A percentile compares a stretch with the other conserved stretches of the same genome.
phyloP scores from a whole-genome alignment of 2,113 vertebrate species.

The Macaca fascicularis region DNA sequence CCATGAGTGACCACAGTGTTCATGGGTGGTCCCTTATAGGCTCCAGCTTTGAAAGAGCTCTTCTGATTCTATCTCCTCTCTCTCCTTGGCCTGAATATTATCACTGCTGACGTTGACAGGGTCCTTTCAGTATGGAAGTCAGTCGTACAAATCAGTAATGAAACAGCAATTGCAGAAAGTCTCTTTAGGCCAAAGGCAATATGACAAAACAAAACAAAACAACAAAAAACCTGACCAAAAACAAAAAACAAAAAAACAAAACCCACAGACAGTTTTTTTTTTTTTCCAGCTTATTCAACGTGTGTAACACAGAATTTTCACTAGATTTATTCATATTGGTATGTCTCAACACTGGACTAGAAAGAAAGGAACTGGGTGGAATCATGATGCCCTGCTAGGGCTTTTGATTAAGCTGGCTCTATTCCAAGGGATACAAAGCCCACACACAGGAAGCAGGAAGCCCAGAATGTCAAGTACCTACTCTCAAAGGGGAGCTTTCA shows the following conservation, averaged over 20 bases:
- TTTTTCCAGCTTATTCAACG: not conserved
- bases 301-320: not conserved
- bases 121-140: not conserved
- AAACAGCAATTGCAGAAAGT: not conserved
- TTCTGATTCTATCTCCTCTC: not conserved
- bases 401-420: not conserved
- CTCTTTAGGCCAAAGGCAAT: not conserved
- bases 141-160: not conserved
- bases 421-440: not conserved
- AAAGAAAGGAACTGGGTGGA: not conserved
- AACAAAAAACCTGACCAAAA: not conserved
- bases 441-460: not conserved
- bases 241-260: not conserved
- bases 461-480: not conserved
- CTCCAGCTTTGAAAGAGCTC: not conserved
- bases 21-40: rapidly evolving
- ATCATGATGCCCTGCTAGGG: too few species aligned
- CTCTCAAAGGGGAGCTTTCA: not conserved
- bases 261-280: not conserved
- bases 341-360: not conserved
- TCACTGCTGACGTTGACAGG: not conserved
- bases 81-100: not conserved
- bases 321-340: not conserved
- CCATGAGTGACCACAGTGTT: not conserved
- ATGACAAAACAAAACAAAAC: not conserved